Evolutionary conservation across 1,140 invertebrate species (phyloP), one percentile per base, ranked within the genome.

Genomic region (Bombyx mandarina): DNA sequence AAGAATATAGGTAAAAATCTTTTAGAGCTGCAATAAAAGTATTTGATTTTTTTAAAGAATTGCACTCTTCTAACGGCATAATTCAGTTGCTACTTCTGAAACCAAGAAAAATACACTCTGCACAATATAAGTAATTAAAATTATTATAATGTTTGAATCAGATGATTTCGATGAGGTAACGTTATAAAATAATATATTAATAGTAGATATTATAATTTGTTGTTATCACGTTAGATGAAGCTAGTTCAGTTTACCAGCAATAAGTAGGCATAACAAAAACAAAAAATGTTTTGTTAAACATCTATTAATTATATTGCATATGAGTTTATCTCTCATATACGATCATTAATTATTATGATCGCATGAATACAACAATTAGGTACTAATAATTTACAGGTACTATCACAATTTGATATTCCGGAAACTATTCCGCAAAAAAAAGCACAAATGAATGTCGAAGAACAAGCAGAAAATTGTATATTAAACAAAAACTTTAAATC

Each of bases 161-260:
- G 82, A 83, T 61, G 82, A 83, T 61, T 86, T 73, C 50, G 82
- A 86, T 65, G 73, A 86, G 70, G 82, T 86, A 62, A 54, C 35
- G 58, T 50, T 52, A 10, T 53, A 59, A 22, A 50, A 45, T 54
- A 12, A 45, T 52, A 51, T 35, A 35, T 35, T 35, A 35, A 2
- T 5, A 35, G 26, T 3, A 35, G 2, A 35, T 35, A 35, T 3
- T 35, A 3, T 47, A 47, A 47, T 9, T 47, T 47, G 45, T 10
- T 47, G 6, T 10, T 47, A 10, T 3, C n/a, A 6, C 26, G n/a
- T 47, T 47, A 47, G n/a, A 7, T 10, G 45, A 3, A 12, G 45
- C 6, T 10, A 3, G 45, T 22, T 7, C 6, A 18, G n/a, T 49
- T 18, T 49, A 10, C 48, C 8, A 7, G n/a, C n/a, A 49, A 49